Evolutionary conservation across 2,797 vertebrate genomes (phyloP), one percentile per base, ranked within the genome.

Genomic region (Spheniscus humboldti): DNA sequence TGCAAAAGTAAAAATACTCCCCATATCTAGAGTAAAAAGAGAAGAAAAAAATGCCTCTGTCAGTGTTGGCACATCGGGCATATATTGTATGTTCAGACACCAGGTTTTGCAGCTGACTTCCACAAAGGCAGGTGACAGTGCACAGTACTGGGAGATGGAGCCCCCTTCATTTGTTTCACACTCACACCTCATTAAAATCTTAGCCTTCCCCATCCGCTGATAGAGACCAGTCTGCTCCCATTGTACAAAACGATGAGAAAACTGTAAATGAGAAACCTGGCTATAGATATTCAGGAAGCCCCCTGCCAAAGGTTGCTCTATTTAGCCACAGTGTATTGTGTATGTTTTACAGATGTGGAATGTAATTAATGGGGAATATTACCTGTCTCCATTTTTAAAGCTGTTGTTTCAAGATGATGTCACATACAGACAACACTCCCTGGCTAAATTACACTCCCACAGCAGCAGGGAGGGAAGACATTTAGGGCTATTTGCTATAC

Each of bases 371-470:
- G 48, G 23, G 39, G 59, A 86, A 67, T 76, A 95, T 79, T 91
- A 96, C 86, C 91, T 93, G 55, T 78, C 82, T 90, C 66, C 47
- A 45, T 43, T 69, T 84, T 74, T 74, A 64, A 90, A 87, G 75
- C 41, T 85, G 83, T 76, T 90, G 13, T 73, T 94, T 82, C 64
- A 60, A 92, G 86, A 92, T 93, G 84, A 93, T 91, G 86, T 89
- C 89, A 94, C 67, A 82, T 48, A 74, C 12, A 86, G 71, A 75
- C 56, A 86, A 64, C 67, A 85, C 4, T 86, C 56, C 39, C 62
- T 41, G 48, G 59, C n/a, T 79, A 95, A 93, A 91, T 79, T 73
- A 85, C 85, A 76, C 15, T 90, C 83, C 83, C 86, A 89, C 0
- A 0, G 48, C 72, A 89, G 18, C 24, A 92, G 31, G 5, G 24